Base-by-base conservation (phyloP, 2,797 vertebrate species). In the Sphaeramia orbicularis region DNA sequence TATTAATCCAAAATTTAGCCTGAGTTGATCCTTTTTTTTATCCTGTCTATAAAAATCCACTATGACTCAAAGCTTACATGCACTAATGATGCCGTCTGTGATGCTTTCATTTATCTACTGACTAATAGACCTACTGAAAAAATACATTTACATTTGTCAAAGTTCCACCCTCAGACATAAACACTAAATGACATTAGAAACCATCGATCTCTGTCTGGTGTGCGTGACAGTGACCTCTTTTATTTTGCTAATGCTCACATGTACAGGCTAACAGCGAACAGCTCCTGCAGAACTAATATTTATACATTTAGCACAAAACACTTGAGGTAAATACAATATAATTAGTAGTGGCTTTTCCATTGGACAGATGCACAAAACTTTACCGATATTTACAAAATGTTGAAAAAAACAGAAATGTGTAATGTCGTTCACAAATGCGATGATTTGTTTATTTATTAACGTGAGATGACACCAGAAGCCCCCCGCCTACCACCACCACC, bases 181-280 rank as follows among this genome's bases (percentile, higher is more conserved):
- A 72, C 76, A 83, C 65, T 45, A 65, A 56, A 80, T 63, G 53
- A 14, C 40, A 75, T 72, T 68, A 75, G 55, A 74, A 62, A n/a
- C 65, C 63, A 82, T 83, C 73, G 38, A 72, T 21, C 19, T 79
- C 68, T 80, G 77, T 78, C 58, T 37, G 3, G 19, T 21, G 50
- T 14, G 41, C 16, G 21, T 69, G 56, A 81, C 60, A 76, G 70
- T 77, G 55, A 62, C 49, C 12, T 57, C 50, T 55, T 62, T 76
- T 83, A 71, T 77, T 81, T 66, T 12, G 64, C 56, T 63, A 18
- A 68, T 56, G 15, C 50, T 71, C 16, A 19, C 40, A 62, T 58
- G 53, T 71, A 7, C 54, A 65, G 19, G 55, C 55, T 44, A 47
- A 73, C 72, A 37, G 2, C 48, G 24, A 55, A 40, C 15, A 19